These are phyloP conservation scores for Eretmochelys imbricata DNA, from an alignment of 2,113 vertebrate species.

Conservation along the genomic window DNA sequence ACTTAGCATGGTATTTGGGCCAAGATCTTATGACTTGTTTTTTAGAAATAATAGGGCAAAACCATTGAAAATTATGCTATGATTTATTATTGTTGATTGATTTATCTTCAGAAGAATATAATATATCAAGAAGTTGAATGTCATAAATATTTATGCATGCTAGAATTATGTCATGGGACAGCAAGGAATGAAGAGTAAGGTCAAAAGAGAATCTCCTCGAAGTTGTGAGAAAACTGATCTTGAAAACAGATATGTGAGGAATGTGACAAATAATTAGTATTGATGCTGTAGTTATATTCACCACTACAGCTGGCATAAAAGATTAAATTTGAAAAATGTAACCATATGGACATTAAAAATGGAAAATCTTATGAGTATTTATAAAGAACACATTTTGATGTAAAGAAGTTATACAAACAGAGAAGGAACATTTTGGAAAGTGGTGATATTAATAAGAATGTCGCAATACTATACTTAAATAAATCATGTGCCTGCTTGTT, in stretches of 20 bases:
- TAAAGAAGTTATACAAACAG: background rate
- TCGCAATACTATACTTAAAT: background rate
- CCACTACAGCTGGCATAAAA: rapidly evolving
- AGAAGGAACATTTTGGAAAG: background rate
- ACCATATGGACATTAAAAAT: background rate
- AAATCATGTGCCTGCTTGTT: rapidly evolving
- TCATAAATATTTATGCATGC: background rate
- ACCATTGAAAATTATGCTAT: background rate
- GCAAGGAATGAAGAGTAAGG: background rate
- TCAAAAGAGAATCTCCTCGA: background rate
- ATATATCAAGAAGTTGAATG: background rate
- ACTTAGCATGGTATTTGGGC: background rate
- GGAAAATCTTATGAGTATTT: background rate
- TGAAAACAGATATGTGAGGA: background rate
- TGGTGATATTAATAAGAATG: background rate
- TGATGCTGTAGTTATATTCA: background rate
- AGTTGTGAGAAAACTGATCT: background rate
- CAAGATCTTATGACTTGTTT: background rate
- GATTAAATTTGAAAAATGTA: background rate
- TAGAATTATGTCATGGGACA: background rate
- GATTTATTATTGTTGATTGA: background rate
- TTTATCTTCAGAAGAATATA: slow-evolving; percentile 28
- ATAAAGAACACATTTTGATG: background rate
- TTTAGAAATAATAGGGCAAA: background rate
- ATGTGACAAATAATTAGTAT: background rate